Percentiles rank a stretch among this genome's conserved stretches.
These are phyloP conservation scores for Achatina immaculata DNA, from an alignment of 1,140 invertebrate genomes.

Conservation along the genomic window DNA sequence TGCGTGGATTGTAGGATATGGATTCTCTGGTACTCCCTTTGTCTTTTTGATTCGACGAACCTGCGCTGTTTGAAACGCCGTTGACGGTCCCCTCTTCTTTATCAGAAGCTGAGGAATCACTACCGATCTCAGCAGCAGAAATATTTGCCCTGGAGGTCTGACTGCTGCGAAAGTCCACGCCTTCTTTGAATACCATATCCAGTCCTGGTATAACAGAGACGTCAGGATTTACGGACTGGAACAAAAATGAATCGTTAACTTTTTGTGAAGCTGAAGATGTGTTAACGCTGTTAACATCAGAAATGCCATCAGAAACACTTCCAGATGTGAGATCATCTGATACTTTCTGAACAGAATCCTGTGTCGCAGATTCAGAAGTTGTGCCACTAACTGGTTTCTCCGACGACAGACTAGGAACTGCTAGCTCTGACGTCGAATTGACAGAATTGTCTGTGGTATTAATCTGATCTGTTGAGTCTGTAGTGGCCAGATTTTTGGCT, in stretches of 20 bases:
- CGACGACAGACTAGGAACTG: neutral
- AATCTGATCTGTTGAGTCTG: neutral
- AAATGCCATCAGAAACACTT: neutral
- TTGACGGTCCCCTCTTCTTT: neutral
- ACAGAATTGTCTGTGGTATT: neutral
- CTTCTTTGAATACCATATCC: neutral
- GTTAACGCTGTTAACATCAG: neutral
- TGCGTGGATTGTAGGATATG: neutral
- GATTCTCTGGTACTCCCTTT: neutral
- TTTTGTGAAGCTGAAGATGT: neutral
- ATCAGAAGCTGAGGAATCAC: neutral
- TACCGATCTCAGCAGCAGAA: neutral
- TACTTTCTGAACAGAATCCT: too few species aligned
- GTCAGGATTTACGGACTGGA: neutral
- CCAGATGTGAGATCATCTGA: too few species aligned
- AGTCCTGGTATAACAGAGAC: neutral
- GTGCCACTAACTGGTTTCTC: neutral
- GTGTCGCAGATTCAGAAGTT: too few species aligned
- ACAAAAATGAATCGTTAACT: slow-evolving; percentile 17
- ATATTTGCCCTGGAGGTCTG: neutral
- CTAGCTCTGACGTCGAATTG: neutral
- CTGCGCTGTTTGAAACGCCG: neutral
- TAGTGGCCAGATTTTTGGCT: neutral
- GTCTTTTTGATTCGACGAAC: neutral
- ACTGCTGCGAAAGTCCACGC: neutral